Evolutionary conservation across 2,888 invertebrate species (phyloP).

Genomic region (Cataglyphis cursor): DNA sequence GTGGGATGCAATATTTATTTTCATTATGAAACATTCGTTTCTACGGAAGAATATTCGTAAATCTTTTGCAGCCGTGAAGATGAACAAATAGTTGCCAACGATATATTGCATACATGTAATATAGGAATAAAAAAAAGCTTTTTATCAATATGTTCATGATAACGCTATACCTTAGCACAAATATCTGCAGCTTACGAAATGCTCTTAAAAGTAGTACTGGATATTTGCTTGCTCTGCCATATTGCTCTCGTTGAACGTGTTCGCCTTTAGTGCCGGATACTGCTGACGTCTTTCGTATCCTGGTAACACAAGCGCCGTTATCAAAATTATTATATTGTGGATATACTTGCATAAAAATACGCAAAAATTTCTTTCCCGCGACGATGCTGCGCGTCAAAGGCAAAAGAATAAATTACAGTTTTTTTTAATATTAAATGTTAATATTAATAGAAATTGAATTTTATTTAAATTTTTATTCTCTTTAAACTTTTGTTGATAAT

Average conservation of each 20-base stretch:
- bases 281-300: constrained; percentile 37
- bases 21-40: not conserved
- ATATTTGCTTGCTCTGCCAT: constrained; percentile 37
- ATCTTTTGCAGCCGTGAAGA: not conserved
- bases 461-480: not conserved
- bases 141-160: constrained; percentile 3
- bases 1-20: not conserved
- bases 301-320: constrained; percentile 26
- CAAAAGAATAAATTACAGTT: not conserved
- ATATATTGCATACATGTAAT: not conserved
- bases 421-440: not conserved
- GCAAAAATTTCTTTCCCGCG: not conserved
- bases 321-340: not conserved
- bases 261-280: constrained; percentile 30
- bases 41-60: not conserved
- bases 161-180: constrained; percentile 3
- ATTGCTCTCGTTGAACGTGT: constrained; percentile 24
- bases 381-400: not conserved
- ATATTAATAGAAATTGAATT: not conserved
- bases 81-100: not conserved
- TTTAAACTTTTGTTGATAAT: not conserved
- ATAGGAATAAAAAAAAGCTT: not conserved
- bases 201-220: constrained; percentile 16
- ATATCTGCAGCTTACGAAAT: constrained; percentile 23
- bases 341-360: not conserved